Evolutionary conservation across 1,140 invertebrate species (phyloP).

Genomic region (Cydia fagiglandana): DNA sequence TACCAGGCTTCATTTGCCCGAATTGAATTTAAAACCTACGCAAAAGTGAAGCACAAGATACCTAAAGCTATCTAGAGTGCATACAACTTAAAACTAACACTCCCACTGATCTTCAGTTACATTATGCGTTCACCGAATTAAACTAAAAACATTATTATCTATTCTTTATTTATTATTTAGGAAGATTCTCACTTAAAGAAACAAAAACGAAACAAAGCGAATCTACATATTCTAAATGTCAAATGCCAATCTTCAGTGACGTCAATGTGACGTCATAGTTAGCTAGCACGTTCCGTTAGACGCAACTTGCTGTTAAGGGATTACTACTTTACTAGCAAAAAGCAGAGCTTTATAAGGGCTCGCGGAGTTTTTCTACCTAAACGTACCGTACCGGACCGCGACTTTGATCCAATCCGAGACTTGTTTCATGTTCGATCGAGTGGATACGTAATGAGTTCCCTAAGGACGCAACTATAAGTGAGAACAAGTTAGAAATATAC

Average conservation of each 20-base stretch:
- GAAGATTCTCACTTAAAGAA: constrained; percentile 30
- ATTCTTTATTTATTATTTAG: constrained; percentile 7
- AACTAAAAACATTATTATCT: not conserved
- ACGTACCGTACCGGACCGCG: too few relatives aligned
- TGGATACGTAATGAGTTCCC: too few relatives aligned
- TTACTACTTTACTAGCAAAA: too few relatives aligned
- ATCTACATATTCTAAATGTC: constrained; percentile 71
- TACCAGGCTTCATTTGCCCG: constrained; percentile 65
- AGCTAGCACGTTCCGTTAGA: constrained; percentile 46
- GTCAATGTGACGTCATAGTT: constrained; percentile 66
- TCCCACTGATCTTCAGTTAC: not conserved
- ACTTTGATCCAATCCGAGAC: too few relatives aligned
- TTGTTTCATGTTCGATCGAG: too few relatives aligned
- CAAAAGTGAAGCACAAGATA: constrained; percentile 34
- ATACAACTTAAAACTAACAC: constrained; percentile 15
- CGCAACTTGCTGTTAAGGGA: constrained; percentile 12
- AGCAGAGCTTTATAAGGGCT: too few relatives aligned
- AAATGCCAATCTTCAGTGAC: constrained; percentile 52
- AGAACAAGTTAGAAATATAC: too few relatives aligned
- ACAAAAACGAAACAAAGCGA: constrained; percentile 44
- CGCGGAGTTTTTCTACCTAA: too few relatives aligned
- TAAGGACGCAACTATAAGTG: too few relatives aligned
- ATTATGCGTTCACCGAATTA: not conserved
- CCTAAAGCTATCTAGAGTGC: constrained; percentile 42
- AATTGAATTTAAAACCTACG: constrained; percentile 40